Base-by-base conservation (phyloP, 2,888 invertebrate genomes). In the Brassicogethes aeneus region DNA sequence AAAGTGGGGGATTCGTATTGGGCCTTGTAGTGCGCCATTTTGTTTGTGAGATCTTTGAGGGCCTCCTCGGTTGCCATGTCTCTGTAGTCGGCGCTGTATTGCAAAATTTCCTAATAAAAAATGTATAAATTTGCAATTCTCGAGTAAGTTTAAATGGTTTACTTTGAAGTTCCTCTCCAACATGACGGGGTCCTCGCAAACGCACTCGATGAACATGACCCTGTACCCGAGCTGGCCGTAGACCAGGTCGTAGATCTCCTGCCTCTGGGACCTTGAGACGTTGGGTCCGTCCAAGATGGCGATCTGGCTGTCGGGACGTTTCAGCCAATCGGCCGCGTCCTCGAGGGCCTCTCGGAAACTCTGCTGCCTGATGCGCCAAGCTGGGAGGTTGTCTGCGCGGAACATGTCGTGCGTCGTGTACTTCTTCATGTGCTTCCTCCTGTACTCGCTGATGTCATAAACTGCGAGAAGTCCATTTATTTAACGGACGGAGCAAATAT, bases 401-500 rank as follows among this genome's bases (percentile, higher is more conserved):
- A 93, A 93, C 69, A 93, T 87, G 60, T 92, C 90, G 63, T 89
- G 89, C 53, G 81, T 84, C 47, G 80, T 82, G 64, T 89, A 90
- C 40, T 82, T 73, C 47, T 85, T 82, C 66, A 88, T 83, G 56
- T 85, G 85, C 46, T 82, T 82, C 39, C 92, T 78, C 13, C 92
- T 77, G 68, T 93, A 94, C 59, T 91, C 89, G 59, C 92, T 92
- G 56, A 93, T 88, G 72, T 91, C 88, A 73, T 94, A 91, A 46
- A 92, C 94, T 93, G 73, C 3, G 72, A 70, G 59, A 36, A 16
- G 41, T n/a, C n/a, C n/a, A n/a, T n/a, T n/a, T n/a, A n/a, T n/a
- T n/a, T n/a, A n/a, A n/a, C n/a, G n/a, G n/a, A n/a, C n/a, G n/a
- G n/a, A n/a, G n/a, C n/a, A n/a, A n/a, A n/a, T n/a, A n/a, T n/a